A percentile compares a stretch with the other conserved stretches of the same genome.
Evolutionary conservation across 2,113 vertebrate genomes (phyloP).

Genomic region (Bucco capensis): DNA sequence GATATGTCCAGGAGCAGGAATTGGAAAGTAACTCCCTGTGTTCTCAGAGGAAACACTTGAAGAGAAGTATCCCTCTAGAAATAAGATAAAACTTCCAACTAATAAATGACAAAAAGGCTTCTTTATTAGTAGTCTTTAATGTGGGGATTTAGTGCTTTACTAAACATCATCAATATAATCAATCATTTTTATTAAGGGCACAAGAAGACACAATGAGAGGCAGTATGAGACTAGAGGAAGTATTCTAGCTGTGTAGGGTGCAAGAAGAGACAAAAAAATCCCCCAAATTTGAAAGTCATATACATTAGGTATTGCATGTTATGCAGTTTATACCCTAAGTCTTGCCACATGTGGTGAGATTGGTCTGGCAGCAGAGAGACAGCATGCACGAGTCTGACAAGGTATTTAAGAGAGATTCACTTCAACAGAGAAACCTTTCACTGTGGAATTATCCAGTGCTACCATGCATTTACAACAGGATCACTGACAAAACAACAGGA

Average conservation of each 20-base stretch:
- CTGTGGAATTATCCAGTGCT: slow-evolving; percentile 2
- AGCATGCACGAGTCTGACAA: background rate
- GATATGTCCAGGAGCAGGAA: background rate
- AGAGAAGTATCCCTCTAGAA: background rate
- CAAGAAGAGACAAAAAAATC: background rate
- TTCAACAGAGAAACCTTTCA: slow-evolving; percentile 3
- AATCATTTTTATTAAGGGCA: background rate
- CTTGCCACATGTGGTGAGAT: background rate
- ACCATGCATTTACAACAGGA: background rate
- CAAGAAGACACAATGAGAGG: background rate
- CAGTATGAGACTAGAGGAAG: background rate
- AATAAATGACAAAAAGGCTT: background rate
- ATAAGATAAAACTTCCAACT: background rate
- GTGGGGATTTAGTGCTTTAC: background rate
- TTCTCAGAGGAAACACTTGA: background rate
- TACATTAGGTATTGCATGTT: background rate
- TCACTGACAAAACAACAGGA: slow-evolving; percentile 19
- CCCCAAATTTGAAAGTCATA: background rate
- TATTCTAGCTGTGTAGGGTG: background rate
- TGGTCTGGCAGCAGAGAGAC: background rate
- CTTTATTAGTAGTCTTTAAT: background rate
- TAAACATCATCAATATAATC: background rate
- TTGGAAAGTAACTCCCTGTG: background rate
- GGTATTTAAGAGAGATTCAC: background rate
- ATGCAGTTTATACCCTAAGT: background rate